Base-by-base conservation (phyloP, 2,888 invertebrate genomes). In the Pegoplata infirma region DNA sequence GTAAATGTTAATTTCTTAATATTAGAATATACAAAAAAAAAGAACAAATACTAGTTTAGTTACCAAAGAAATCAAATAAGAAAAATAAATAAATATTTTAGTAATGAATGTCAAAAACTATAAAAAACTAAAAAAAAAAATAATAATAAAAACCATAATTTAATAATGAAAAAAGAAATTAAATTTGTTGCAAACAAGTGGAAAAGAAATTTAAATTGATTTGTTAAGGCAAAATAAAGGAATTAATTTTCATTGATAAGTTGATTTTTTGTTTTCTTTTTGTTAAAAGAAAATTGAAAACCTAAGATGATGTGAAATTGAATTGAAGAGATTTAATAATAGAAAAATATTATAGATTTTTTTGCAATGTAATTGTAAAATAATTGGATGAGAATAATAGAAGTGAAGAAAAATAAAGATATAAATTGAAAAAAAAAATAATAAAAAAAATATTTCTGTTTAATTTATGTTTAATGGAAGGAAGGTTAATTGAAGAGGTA, bases 321-420 rank as follows among this genome's bases (percentile, higher is more conserved):
- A 5, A 21, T 44, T 64, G 59, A 47, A 23, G 3, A 32, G 16
- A 61, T 66, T 23, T 25, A 28, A 40, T 40, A 21, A 21, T 17
- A 28, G 16, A 19, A 46, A 53, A 40, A 47, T 16, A 32, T 14
- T 40, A 32, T 17, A 40, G 61, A 46, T 64, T 59, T 64, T n/a
- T 69, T 74, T 71, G 71, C 79, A 79, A 79, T 75, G 4, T 51
- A 75, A 79, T 79, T 75, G 79, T 79, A 66, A 75, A 71, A 67
- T 67, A 75, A 46, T 67, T 71, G 40, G 19, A 67, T 32, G 58
- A 55, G 55, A 75, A 25, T 75, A 69, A 58, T 56, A 28, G 53
- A 44, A 49, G 49, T 63, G 46, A 61, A 61, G 14, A 67, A 69
- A 63, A 28, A 69, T 69, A 21, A 63, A 77, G 46, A 59, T 61